Base-by-base conservation (phyloP, 2,113 vertebrate species). In the Tragelaphus buxtoni region DNA sequence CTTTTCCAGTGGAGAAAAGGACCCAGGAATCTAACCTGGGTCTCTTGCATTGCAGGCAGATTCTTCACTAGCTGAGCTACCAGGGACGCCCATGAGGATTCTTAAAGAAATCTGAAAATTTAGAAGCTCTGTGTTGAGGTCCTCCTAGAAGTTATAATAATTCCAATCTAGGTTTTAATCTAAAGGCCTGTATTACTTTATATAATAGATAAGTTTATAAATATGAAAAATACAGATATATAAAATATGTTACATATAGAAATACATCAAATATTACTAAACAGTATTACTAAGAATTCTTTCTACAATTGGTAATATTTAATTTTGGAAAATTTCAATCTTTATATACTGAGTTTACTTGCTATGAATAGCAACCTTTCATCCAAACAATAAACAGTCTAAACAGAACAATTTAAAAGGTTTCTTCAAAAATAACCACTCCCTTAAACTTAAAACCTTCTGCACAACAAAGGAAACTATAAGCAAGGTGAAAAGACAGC, bases 361-460 rank as follows among this genome's bases (percentile, higher is more conserved):
- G 39, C 35, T 22, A 84, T 74, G 61, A 84, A 81, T 49, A 85
- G 82, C 32, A 77, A 49, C 39, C 2, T 84, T 84, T 93, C 32
- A 79, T 47, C 20, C 18, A 86, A 77, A 82, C n/a, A 74, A 56
- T 30, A 77, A 63, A 91, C 26, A 35, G 35, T 82, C 49, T 58
- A 53, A 53, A 60, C 11, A 58, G 60, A 90, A 55, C 18, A 91
- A 87, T 49, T 93, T 55, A 56, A 65, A 91, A 47, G 13, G 22
- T 85, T 88, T 74, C 92, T 92, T 85, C 84, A 96, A 61, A 96
- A 92, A 86, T 47, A 91, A 42, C 42, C 42, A 42, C 4, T 42
- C 42, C 42, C 42, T 42, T 42, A 42, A 42, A 42, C 42, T 42
- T 42, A 42, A 5, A 42, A 42, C 4, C 42, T 42, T 42, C 42